phyloP scores from a whole-genome alignment of 2,888 invertebrate genomes.

The Metopia argyrocephala region DNA sequence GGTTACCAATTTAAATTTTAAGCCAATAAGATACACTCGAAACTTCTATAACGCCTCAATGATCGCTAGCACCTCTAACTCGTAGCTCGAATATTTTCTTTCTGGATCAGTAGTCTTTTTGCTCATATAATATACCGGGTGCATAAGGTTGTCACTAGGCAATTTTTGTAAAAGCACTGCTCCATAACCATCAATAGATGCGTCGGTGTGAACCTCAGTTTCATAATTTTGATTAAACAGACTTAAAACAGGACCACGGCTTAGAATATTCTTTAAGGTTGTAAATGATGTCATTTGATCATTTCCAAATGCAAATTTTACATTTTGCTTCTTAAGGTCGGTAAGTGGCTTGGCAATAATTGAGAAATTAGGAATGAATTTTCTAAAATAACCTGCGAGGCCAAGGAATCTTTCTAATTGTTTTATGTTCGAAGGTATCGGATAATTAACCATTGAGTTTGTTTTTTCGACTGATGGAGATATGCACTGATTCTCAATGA shows the following conservation, averaged over 20 bases:
- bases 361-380: constrained; percentile 9
- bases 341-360: constrained; percentile 24
- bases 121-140: constrained; percentile 27
- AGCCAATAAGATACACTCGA: constrained; percentile 65
- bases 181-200: constrained; percentile 47
- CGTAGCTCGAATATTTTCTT: constrained; percentile 21
- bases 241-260: constrained; percentile 25
- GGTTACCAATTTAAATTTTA: constrained; percentile 44
- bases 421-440: no score
- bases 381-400: neutral
- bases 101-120: constrained; percentile 27
- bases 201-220: constrained; percentile 45
- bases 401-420: neutral
- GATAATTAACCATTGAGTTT: no score
- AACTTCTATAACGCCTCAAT: constrained; percentile 67
- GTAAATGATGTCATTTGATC: constrained; percentile 24
- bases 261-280: constrained; percentile 19
- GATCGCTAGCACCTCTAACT: constrained; percentile 52
- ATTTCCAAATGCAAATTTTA: constrained; percentile 19
- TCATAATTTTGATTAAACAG: constrained; percentile 32
- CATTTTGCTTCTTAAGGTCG: constrained; percentile 7
- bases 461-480: constrained; percentile 25
- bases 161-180: constrained; percentile 35
- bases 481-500: neutral
- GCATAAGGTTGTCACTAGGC: constrained; percentile 12